A percentile compares a stretch with the other conserved stretches of the same genome.
These are phyloP conservation scores for Agelastica alni DNA, from an alignment of 2,888 invertebrate genomes.

Conservation along the genomic window DNA sequence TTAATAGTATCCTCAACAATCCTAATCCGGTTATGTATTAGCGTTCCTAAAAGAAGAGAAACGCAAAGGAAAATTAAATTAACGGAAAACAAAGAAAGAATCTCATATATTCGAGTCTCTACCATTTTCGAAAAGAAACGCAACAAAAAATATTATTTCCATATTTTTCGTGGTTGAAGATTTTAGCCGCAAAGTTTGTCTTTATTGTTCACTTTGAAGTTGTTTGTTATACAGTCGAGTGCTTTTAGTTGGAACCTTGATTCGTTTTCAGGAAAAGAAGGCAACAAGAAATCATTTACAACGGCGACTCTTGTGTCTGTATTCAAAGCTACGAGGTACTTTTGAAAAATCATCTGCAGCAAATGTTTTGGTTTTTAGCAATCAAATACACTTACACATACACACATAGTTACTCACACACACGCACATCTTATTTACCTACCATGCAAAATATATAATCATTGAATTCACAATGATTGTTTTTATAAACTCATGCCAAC, in stretches of 20 bases:
- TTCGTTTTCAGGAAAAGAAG: conserved; percentile 16
- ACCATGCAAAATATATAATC: too few species aligned
- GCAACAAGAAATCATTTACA: conserved; percentile 22
- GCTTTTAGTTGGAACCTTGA: conserved; percentile 22
- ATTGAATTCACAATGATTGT: too few species aligned
- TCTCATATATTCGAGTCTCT: conserved; percentile 19
- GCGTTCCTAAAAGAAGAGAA: conserved; percentile 8
- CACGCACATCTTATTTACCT: too few species aligned
- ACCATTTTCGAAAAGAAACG: conserved; percentile 10
- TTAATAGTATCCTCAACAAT: conserved; percentile 8
- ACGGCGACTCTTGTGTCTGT: conserved; percentile 4
- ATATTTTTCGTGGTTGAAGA: conserved; percentile 31
- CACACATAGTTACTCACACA: too few species aligned
- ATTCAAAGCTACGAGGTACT: background rate
- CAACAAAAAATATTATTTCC: conserved; percentile 27
- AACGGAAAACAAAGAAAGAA: conserved; percentile 25
- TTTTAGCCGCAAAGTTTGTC: conserved; percentile 33
- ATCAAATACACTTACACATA: too few species aligned
- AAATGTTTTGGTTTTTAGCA: too few species aligned
- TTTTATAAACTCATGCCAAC: too few species aligned
- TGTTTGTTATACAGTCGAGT: conserved; percentile 30
- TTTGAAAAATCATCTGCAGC: too few species aligned
- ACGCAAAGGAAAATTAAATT: conserved; percentile 25
- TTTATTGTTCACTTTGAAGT: conserved; percentile 35
- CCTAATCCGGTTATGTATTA: conserved; percentile 12